These are phyloP conservation scores for Jaculus jaculus DNA, from an alignment of 2,113 vertebrate species.

Conservation along the genomic window DNA sequence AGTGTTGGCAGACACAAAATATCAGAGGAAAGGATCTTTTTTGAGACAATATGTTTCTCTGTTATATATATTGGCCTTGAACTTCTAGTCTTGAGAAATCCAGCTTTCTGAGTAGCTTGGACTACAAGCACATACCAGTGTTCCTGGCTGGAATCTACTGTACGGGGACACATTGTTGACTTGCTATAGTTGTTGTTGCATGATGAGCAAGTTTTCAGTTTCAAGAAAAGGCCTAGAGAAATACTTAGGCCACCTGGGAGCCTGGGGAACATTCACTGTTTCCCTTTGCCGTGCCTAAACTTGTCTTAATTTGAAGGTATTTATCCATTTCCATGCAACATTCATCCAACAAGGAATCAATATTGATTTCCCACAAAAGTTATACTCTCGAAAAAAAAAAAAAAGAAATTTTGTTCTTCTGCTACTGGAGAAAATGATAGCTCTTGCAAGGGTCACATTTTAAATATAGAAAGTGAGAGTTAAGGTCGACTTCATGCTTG, in stretches of 20 bases:
- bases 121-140: neutral
- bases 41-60: neutral
- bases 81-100: neutral
- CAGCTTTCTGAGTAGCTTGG: neutral
- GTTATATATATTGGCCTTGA: neutral
- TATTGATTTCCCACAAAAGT: slow-evolving; percentile 48
- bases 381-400: slow-evolving; percentile 51
- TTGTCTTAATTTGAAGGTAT: neutral
- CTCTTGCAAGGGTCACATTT: slow-evolving; percentile 71
- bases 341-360: slow-evolving; percentile 52
- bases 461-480: slow-evolving; percentile 70
- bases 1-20: neutral
- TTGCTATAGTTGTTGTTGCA: neutral
- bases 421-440: slow-evolving; percentile 62
- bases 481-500: slow-evolving; percentile 67
- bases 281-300: neutral
- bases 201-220: too few relatives aligned
- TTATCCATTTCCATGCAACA: slow-evolving; percentile 42
- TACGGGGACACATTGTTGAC: neutral
- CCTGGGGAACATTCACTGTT: neutral
- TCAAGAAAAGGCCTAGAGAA: neutral
- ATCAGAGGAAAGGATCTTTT: neutral
- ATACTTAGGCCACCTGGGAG: too few relatives aligned
- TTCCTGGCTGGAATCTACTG: neutral
- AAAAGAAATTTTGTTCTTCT: slow-evolving; percentile 56